phyloP scores from a whole-genome alignment of 2,888 invertebrate species.

The Bruchidius siliquastri region DNA sequence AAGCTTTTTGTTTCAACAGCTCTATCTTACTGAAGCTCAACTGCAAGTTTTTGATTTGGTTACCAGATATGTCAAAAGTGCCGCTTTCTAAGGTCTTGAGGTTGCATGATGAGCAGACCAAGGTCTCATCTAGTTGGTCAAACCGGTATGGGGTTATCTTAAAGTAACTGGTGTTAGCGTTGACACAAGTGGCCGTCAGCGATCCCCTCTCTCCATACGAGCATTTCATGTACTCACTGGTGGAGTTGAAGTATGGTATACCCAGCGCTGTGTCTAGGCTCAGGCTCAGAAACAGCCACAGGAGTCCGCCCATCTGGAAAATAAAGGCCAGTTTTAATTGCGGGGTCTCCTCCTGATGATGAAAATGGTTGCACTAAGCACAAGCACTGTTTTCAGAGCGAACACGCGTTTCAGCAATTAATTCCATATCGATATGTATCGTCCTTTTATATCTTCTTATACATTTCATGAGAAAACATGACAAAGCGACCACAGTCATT shows the following conservation, averaged over 20 bases:
- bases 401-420: no score
- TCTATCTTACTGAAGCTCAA: conserved; percentile 34
- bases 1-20: conserved; percentile 34
- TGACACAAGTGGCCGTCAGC: conserved; percentile 42
- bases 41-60: conserved; percentile 39
- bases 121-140: conserved; percentile 43
- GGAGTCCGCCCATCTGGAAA: not conserved
- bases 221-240: conserved; percentile 35
- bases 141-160: conserved; percentile 42
- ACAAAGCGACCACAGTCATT: no score
- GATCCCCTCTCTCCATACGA: conserved; percentile 45
- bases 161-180: conserved; percentile 40
- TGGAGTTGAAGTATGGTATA: conserved; percentile 2
- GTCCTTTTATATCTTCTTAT: no score
- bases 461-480: no score
- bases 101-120: conserved; percentile 39
- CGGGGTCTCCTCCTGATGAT: not conserved
- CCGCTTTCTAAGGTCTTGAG: conserved; percentile 35
- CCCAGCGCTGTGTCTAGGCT: not conserved
- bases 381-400: not conserved
- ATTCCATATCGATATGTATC: no score
- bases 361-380: not conserved
- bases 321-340: not conserved
- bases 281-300: not conserved
- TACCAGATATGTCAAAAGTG: conserved; percentile 44